Conservation (phyloP, 2,888 invertebrate genomes). For the Atrina japonica region DNA sequence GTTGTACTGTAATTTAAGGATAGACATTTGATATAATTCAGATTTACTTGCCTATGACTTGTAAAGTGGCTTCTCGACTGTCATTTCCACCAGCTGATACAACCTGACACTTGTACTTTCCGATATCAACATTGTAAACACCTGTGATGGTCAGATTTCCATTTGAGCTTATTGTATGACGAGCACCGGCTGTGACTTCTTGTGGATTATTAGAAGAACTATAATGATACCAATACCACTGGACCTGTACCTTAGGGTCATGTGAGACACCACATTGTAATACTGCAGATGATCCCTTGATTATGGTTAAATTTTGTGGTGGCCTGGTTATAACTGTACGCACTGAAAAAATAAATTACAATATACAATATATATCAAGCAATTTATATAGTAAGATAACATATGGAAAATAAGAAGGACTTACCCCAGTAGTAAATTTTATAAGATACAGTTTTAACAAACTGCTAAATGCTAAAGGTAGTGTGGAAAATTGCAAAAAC, state of each 20-base stretch:
- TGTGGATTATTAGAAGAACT: constrained; percentile 32
- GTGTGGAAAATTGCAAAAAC: no score
- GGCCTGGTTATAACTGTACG: constrained; percentile 96
- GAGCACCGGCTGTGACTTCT: constrained; percentile 48
- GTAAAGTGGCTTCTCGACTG: constrained; percentile 90
- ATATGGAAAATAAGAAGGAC: no score
- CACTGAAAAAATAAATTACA: constrained; percentile 86
- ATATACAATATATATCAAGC: no score
- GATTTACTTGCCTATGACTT: constrained; percentile 86
- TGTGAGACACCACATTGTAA: constrained; percentile 94
- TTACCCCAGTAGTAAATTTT: no score
- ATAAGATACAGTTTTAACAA: no score
- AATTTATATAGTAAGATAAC: no score
- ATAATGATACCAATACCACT: constrained; percentile 73
- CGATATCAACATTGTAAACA: constrained; percentile 88
- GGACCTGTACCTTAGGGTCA: constrained; percentile 86
- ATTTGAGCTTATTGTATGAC: constrained; percentile 81
- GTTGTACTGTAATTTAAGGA: no score
- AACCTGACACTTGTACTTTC: constrained; percentile 94
- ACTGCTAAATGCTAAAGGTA: no score
- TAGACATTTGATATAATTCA: not conserved
- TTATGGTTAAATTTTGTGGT: constrained; percentile 93
- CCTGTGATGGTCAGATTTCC: constrained; percentile 90
- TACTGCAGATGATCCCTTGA: constrained; percentile 95
- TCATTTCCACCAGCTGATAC: constrained; percentile 95